Conservation (phyloP, 2,888 invertebrate genomes). For the Drosophila anomelani region DNA sequence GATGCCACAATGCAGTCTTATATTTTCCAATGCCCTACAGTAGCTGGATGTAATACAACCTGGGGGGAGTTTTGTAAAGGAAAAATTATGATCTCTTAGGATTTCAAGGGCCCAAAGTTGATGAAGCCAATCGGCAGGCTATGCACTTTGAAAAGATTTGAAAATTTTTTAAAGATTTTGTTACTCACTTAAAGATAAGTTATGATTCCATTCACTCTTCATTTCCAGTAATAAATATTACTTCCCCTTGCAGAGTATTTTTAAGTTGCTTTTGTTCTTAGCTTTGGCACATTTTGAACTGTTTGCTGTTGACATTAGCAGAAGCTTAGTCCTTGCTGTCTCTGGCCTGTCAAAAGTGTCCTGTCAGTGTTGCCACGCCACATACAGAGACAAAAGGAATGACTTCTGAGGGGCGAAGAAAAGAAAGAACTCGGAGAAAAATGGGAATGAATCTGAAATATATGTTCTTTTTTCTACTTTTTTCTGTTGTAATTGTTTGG, state of each 20-base stretch:
- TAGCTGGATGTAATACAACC: not conserved
- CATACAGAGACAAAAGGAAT: constrained; percentile 38
- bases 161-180: not conserved
- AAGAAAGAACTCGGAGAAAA: constrained; percentile 12
- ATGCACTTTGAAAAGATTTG: not conserved
- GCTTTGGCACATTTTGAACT: constrained; percentile 60
- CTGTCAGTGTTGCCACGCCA: constrained; percentile 69
- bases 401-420: constrained; percentile 12
- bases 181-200: not conserved
- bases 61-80: not conserved
- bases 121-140: not conserved
- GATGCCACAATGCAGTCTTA: constrained; percentile 37
- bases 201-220: not conserved
- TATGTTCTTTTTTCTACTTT: constrained; percentile 24
- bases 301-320: constrained; percentile 81
- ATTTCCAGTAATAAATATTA: not conserved
- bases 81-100: not conserved
- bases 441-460: constrained; percentile 51
- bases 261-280: not conserved
- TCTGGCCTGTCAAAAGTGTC: constrained; percentile 68
- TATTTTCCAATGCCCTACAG: constrained; percentile 34
- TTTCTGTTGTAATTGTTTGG: constrained; percentile 68
- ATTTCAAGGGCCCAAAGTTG: too few species aligned
- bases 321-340: constrained; percentile 79
- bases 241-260: constrained; percentile 5